Percentiles rank a stretch among this genome's conserved stretches.
Conservation (phyloP, 2,888 invertebrate genomes). For the Tenthredo distinguenda region DNA sequence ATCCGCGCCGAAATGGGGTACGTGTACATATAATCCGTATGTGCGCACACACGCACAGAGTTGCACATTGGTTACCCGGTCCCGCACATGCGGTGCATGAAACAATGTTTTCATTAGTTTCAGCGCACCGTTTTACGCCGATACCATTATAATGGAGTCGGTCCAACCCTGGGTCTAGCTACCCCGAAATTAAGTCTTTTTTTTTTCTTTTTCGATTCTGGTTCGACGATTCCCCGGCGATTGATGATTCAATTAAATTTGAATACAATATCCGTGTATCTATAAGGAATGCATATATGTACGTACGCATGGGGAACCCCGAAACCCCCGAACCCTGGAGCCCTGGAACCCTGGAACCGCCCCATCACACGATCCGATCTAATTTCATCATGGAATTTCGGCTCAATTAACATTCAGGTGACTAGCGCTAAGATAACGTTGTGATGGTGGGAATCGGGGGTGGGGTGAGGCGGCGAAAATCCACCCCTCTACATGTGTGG, state of each 20-base stretch:
- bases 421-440: constrained; percentile 44
- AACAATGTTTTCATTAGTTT: constrained; percentile 51
- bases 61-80: background rate
- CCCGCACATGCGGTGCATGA: constrained; percentile 41
- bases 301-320: background rate
- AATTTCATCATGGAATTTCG: constrained; percentile 47
- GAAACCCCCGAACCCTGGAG: background rate
- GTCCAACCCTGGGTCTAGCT: background rate
- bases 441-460: background rate
- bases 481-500: background rate
- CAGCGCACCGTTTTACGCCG: background rate
- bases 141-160: background rate
- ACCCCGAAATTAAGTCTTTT: background rate
- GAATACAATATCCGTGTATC: background rate
- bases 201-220: background rate
- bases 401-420: constrained; percentile 45
- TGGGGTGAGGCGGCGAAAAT: background rate
- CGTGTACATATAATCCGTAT: background rate
- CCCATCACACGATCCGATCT: constrained; percentile 44
- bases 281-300: background rate
- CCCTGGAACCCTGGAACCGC: background rate
- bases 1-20: background rate
- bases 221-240: background rate
- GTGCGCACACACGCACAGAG: background rate
- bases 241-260: background rate